Evolutionary conservation across 2,888 invertebrate species (phyloP), one percentile per base, ranked within the genome.

Genomic region (Drosophila paucipuncta): DNA sequence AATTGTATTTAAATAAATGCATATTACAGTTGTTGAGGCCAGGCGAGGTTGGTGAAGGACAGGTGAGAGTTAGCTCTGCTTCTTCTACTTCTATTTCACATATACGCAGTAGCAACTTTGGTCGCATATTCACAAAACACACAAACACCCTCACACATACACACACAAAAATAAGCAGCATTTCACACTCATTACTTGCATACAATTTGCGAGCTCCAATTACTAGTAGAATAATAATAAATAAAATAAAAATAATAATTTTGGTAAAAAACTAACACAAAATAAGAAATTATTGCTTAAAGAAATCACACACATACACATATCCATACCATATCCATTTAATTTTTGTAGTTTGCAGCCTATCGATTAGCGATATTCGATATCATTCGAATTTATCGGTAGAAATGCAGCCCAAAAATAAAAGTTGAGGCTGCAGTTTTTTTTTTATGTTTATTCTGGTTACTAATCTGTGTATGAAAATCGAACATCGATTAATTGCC

Each of bases 21-120:
- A 85, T 83, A 80, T 88, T 92, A 74, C 93, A 93, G 93, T 92
- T 93, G 94, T 96, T 96, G 94, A 96, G 96, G 94, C 96, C 96
- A 93, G 96, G 96, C 94, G 96, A 96, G 94, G 95, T 96, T 94
- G 96, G 92, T 86, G 92, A 96, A 94, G 94, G 94, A 93, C 96
- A 96, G 96, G 96, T 96, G 93, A 93, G 93, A 91, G 64, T 74
- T 82, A 70, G 86, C 49, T 70, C 61, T 66, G 64, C 61, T 71
- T 77, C 61, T 58, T 71, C 25, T 47, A 25, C 25, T 68, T 58
- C 41, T 39, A 11, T 25, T n/a, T 55, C 18, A n/a, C 59, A 62
- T 71, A 65, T 25, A 25, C 22, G 22, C 43, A 22, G 73, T 71
- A 80, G 84, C 70, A 47, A 47, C 37, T 70, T 79, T 80, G 70